Evolutionary conservation across 2,888 invertebrate species (phyloP), one percentile per base, ranked within the genome.

Genomic region (Nebria brevicollis): DNA sequence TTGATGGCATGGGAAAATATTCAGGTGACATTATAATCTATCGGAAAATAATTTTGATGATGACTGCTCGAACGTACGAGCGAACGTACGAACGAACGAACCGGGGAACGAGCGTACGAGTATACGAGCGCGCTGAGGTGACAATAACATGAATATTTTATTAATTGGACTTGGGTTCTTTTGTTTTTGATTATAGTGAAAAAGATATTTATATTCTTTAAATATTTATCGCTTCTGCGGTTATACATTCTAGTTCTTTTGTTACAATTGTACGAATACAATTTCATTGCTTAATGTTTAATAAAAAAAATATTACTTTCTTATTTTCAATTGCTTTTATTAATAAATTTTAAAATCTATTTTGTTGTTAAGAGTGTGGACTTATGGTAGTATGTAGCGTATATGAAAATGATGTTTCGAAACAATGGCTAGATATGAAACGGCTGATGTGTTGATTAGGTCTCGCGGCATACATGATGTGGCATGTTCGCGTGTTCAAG

Each of bases 1-100:
- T 83, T 83, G 83, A 83, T 84, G 81, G 83, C 82, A 83, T 85
- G 85, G 82, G 85, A 85, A 85, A 83, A 68, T 75, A 82, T 82
- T 84, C 85, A 85, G 84, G 84, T 85, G 85, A 82, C 83, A 76
- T 74, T 82, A 81, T 81, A 81, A 81, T 76, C 81, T 81, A 81
- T 81, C 73, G 81, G 81, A 81, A 81, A 81, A 81, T 81, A 81
- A 81, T 81, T 81, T 81, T 81, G 81, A 81, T 81, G 81, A 81
- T 81, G 81, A 72, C 81, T 76, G 42, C 70, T 65, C 15, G 34
- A 34, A 34, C 54, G 54, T 7, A 26, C 76, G 42, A 66, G 7
- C 20, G 66, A 43, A 66, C 73, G 72, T 4, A 34, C 34, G 34
- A 34, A 34, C 34, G 34, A 34, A 34, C 54, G 54, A 54, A 26